Conservation (phyloP, 1,140 invertebrate species). For the Ruditapes philippinarum region DNA sequence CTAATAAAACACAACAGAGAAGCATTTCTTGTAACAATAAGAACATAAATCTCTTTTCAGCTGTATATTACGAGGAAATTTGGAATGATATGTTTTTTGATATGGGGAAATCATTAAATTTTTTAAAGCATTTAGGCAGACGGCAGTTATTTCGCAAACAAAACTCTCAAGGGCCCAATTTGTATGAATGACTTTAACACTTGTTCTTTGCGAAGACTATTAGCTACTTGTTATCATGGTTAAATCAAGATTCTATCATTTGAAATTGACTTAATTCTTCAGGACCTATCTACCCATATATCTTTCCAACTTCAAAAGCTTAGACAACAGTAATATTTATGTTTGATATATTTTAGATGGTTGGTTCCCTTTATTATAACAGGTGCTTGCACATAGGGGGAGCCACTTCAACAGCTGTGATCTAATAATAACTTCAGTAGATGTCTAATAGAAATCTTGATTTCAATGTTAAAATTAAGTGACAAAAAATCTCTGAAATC, state of each 20-base stretch:
- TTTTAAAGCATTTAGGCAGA: slow-evolving; percentile 11
- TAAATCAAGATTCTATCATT: slow-evolving; percentile 30
- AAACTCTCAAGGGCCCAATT: slow-evolving; percentile 12
- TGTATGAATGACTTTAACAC: slow-evolving; percentile 38
- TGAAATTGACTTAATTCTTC: slow-evolving; percentile 41
- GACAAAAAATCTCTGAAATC: slow-evolving; percentile 23
- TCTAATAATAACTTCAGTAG: slow-evolving; percentile 21
- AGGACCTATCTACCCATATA: slow-evolving; percentile 18
- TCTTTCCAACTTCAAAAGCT: slow-evolving; percentile 28
- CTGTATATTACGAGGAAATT: no score
- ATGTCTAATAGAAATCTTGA: slow-evolving; percentile 17
- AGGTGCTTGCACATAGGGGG: slow-evolving; percentile 29
- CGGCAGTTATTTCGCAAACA: neutral
- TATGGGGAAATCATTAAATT: neutral
- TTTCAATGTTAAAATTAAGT: slow-evolving; percentile 10
- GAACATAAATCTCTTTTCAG: no score
- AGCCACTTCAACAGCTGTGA: slow-evolving; percentile 34
- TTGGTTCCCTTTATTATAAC: slow-evolving; percentile 39
- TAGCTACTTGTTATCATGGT: neutral
- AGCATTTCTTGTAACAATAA: no score
- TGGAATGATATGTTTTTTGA: neutral
- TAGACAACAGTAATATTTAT: slow-evolving; percentile 48
- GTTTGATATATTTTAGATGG: slow-evolving; percentile 43
- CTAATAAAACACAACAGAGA: no score
- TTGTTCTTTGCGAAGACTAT: slow-evolving; percentile 16